A percentile compares a stretch with the other conserved stretches of the same genome.
These are phyloP conservation scores for Meiosimyza decipiens DNA, from an alignment of 2,888 invertebrate species.

Conservation along the genomic window DNA sequence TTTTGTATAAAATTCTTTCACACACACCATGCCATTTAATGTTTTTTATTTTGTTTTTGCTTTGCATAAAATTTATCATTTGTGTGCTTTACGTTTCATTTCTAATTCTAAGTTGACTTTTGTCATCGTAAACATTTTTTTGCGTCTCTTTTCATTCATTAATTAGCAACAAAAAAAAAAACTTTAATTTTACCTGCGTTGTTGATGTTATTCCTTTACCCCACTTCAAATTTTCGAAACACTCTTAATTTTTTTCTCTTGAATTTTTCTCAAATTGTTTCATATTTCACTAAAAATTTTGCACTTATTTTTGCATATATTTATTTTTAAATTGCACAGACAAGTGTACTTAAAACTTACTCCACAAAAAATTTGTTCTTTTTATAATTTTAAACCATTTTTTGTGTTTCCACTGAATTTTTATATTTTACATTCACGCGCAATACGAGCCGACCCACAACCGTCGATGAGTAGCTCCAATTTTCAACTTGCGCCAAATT, in stretches of 20 bases:
- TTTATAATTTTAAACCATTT: constrained; percentile 7
- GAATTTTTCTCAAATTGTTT: constrained; percentile 4
- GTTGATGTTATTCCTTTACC: not conserved
- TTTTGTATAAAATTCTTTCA: not conserved
- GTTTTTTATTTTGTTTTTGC: too few relatives aligned
- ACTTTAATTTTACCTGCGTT: too few relatives aligned
- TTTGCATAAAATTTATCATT: not conserved
- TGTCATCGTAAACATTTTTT: constrained; percentile 26
- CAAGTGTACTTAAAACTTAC: constrained; percentile 8
- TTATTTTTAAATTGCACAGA: constrained; percentile 26
- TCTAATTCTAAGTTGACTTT: constrained; percentile 5
- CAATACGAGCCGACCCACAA: constrained; percentile 35
- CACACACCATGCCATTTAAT: not conserved
- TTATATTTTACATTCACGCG: constrained; percentile 12
- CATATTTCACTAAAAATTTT: constrained; percentile 27
- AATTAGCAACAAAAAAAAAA: too few relatives aligned
- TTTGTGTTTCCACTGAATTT: constrained; percentile 15
- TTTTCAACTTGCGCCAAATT: constrained; percentile 38
- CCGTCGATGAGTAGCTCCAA: constrained; percentile 44
- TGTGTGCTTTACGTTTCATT: constrained; percentile 1
- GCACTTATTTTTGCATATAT: constrained; percentile 1
- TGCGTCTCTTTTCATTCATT: not conserved
- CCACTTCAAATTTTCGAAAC: constrained; percentile 13
- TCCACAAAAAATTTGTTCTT: constrained; percentile 9
- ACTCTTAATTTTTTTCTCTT: constrained; percentile 8